phyloP scores from a whole-genome alignment of 2,113 vertebrate genomes.

The Tautogolabrus adspersus region DNA sequence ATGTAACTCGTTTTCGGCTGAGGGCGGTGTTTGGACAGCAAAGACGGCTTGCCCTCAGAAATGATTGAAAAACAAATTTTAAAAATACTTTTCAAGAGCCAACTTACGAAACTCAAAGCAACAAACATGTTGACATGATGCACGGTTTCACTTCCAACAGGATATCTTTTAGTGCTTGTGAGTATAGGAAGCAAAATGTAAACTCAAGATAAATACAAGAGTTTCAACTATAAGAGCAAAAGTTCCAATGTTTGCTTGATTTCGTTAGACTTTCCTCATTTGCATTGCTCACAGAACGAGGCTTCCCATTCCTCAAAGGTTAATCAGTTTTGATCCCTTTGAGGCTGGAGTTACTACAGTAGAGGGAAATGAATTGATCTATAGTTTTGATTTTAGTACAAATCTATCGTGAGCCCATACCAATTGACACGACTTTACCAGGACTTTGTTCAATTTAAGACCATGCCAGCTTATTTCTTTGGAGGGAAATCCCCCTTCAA shows the following conservation, averaged over 20 bases:
- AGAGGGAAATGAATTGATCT: not conserved
- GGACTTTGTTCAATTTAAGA: not conserved
- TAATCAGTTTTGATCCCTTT: not conserved
- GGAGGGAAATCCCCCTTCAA: not conserved
- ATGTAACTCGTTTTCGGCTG: not conserved
- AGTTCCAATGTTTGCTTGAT: too few relatives aligned
- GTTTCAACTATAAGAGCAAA: too few relatives aligned
- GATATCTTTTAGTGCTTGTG: slow-evolving; percentile 32
- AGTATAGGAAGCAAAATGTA: slow-evolving; percentile 1
- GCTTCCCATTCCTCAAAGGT: too few relatives aligned
- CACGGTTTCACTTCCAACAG: slow-evolving; percentile 1
- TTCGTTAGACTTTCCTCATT: too few relatives aligned
- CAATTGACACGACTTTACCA: not conserved
- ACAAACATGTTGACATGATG: not conserved
- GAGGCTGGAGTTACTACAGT: not conserved
- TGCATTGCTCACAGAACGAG: too few relatives aligned
- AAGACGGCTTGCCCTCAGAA: not conserved
- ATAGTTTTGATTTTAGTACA: not conserved
- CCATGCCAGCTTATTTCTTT: not conserved
- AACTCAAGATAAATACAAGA: not conserved
- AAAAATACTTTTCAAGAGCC: slow-evolving; percentile 23
- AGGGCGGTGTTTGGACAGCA: not conserved
- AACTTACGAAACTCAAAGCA: slow-evolving; percentile 1
- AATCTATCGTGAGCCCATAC: slow-evolving; percentile 5
- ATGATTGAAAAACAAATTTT: not conserved